phyloP scores from a whole-genome alignment of 2,797 vertebrate species.

The Erethizon dorsatum region DNA sequence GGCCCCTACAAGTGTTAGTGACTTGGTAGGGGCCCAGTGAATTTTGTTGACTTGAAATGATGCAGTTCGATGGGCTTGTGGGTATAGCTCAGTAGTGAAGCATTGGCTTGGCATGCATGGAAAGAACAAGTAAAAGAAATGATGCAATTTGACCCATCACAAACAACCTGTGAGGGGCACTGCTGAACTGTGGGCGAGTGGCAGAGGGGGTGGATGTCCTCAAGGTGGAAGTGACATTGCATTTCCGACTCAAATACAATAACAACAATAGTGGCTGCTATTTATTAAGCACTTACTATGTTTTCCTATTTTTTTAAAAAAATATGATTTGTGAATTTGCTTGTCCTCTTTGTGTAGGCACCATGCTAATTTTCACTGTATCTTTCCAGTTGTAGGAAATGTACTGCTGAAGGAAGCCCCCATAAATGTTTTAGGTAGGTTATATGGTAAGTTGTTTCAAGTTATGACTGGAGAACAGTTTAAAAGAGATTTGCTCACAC shows the following conservation, averaged over 20 bases:
- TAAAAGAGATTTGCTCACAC: not conserved
- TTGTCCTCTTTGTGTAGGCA: not conserved
- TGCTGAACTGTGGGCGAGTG: not conserved
- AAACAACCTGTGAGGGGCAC: not conserved
- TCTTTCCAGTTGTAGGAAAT: not conserved
- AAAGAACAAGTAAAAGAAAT: not conserved
- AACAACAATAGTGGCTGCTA: not conserved
- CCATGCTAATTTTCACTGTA: not conserved
- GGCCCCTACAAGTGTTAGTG: not conserved
- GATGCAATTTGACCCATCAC: not conserved
- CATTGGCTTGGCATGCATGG: not conserved
- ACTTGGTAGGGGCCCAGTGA: not conserved
- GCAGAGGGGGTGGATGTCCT: not conserved
- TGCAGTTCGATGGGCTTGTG: not conserved
- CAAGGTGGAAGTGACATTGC: not conserved
- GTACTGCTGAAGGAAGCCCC: not conserved
- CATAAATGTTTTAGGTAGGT: not conserved
- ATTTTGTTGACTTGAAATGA: conserved; percentile 32
- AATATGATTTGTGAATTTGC: not conserved
- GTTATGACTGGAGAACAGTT: not conserved
- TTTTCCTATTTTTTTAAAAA: not conserved
- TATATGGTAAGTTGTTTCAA: not conserved
- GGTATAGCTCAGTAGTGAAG: not conserved
- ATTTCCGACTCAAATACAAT: not conserved
- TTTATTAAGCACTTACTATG: not conserved